A percentile compares a stretch with the other conserved stretches of the same genome.
Conservation (phyloP, 2,888 invertebrate genomes). For the Lymantria dispar region DNA sequence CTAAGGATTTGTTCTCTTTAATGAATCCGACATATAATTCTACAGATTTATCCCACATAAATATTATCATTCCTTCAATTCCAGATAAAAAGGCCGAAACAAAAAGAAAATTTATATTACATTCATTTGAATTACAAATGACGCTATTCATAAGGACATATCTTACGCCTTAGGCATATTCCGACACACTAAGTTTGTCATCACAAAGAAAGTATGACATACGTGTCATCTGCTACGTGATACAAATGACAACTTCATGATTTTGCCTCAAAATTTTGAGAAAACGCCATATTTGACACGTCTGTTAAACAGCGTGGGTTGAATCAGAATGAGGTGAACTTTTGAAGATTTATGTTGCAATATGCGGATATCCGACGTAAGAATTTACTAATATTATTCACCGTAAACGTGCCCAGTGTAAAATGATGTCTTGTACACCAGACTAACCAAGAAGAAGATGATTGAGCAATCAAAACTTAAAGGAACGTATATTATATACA, state of each 20-base stretch:
- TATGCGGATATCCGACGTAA: constrained; percentile 20
- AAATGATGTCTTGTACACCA: background rate
- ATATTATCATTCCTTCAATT: background rate
- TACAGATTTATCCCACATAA: too few relatives aligned
- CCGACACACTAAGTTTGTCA: constrained; percentile 17
- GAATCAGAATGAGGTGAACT: constrained; percentile 45
- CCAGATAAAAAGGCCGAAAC: background rate
- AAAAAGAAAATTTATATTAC: constrained; percentile 10
- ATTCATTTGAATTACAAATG: constrained; percentile 8
- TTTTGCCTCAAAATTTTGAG: constrained; percentile 37
- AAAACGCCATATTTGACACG: constrained; percentile 47
- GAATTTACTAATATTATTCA: constrained; percentile 26
- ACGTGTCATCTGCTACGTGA: constrained; percentile 35
- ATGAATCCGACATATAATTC: too few relatives aligned
- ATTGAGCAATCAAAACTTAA: background rate
- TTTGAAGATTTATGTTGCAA: constrained; percentile 20
- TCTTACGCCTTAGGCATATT: constrained; percentile 15
- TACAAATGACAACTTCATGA: constrained; percentile 43
- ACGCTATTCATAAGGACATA: constrained; percentile 5
- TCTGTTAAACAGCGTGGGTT: constrained; percentile 28
- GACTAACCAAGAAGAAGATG: too few relatives aligned
- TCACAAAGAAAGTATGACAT: constrained; percentile 25
- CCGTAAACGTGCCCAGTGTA: constrained; percentile 7
- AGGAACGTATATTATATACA: too few relatives aligned
- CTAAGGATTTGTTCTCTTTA: too few relatives aligned